Evolutionary conservation across 2,113 vertebrate species (phyloP), one percentile per base, ranked within the genome.

Genomic region (Saccopteryx bilineata): DNA sequence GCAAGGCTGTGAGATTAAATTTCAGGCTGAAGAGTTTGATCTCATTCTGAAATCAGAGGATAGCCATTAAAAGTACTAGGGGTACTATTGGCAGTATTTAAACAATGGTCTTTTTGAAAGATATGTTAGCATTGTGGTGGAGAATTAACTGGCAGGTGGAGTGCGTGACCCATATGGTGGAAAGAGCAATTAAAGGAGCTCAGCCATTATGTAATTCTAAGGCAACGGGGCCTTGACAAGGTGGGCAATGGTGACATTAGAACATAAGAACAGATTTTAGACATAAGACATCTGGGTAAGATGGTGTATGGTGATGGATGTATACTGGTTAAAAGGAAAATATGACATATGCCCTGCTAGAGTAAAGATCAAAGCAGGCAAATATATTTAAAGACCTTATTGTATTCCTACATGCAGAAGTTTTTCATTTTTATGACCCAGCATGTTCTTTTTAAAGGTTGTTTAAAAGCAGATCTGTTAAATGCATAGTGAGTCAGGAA

Each of bases 361-460:
- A 94, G 74, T 65, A 89, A 89, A 89, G 79, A 96, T 89, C 89
- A 94, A 92, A 94, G 89, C 31, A 26, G 72, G 72, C 71, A 69
- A 66, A 72, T 85, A 79, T 61, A 46, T 61, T 84, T 79, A 92
- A 56, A 94, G 65, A 23, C 48, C 24, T 78, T 88, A 65, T 76
- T 46, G 21, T 85, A 26, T 72, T 89, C 21, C 19, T 89, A 89
- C 81, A 74, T 75, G 58, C 56, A 89, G 72, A 79, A 89, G 9
- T 79, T 89, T 92, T 96, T 79, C 12, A 8, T 85, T 92, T 94
- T 92, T 94, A 85, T 85, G 79, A 89, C 58, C 78, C 58, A 94
- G 66, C 39, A 89, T 33, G 61, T 65, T 92, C 72, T 76, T 92
- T 92, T 79, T 68, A 85, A 96, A 72, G 60, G 39, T 31, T 88